Percentiles rank a stretch among this genome's conserved stretches.
These are phyloP conservation scores for Chironomus riparius DNA, from an alignment of 2,888 invertebrate species.

Conservation along the genomic window DNA sequence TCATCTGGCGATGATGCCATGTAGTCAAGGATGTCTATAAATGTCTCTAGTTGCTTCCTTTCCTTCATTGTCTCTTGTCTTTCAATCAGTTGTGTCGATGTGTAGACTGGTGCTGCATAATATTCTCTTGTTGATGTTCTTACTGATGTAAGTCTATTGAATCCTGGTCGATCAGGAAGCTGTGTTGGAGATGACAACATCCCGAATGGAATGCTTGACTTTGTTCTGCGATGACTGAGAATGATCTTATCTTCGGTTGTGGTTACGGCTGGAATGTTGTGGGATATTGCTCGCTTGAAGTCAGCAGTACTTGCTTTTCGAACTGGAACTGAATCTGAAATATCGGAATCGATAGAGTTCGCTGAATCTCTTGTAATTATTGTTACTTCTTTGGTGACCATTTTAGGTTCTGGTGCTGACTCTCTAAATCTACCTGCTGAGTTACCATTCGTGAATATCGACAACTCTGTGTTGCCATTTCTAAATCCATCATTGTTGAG, in stretches of 20 bases:
- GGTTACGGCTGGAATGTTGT: too few relatives aligned
- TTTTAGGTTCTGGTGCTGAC: too few relatives aligned
- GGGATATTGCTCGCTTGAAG: constrained; percentile 39
- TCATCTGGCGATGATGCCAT: constrained; percentile 4
- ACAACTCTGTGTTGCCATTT: too few relatives aligned
- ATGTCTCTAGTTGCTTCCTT: constrained; percentile 36
- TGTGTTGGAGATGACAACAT: constrained; percentile 33
- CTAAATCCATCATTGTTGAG: too few relatives aligned
- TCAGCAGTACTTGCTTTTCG: constrained; percentile 28
- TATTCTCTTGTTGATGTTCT: constrained; percentile 38
- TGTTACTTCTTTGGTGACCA: too few relatives aligned
- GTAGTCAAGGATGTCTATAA: constrained; percentile 34
- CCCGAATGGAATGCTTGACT: constrained; percentile 32
- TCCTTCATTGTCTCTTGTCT: constrained; percentile 38
- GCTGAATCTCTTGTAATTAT: too few relatives aligned
- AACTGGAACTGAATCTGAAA: too few relatives aligned
- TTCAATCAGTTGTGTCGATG: constrained; percentile 36
- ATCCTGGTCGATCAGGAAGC: not conserved
- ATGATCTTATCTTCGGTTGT: too few relatives aligned
- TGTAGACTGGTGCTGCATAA: constrained; percentile 40
- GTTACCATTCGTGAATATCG: too few relatives aligned
- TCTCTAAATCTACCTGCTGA: too few relatives aligned
- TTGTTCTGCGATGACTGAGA: constrained; percentile 38
- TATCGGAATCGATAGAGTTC: too few relatives aligned
- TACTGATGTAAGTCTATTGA: constrained; percentile 7